Evolutionary conservation across 2,888 invertebrate species (phyloP), one percentile per base, ranked within the genome.

Genomic region (Dryadula phaetusa): DNA sequence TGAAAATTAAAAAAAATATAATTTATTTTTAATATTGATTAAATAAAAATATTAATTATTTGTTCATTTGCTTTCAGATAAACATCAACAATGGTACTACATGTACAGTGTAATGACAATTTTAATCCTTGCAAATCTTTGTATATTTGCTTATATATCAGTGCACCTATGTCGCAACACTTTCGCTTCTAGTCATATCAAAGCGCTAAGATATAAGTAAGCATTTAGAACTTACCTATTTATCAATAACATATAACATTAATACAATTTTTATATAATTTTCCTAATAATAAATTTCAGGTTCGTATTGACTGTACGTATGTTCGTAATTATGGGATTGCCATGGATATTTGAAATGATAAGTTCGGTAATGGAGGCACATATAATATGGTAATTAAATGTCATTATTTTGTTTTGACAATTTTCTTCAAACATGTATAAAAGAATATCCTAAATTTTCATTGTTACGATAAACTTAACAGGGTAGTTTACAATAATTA

Each of bases 331-430:
- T 1, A 95, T 95, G 95, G 96, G 95, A 2, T 79, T 95, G 28
- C 93, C 94, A 0, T 96, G 95, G 95, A 90, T 95, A 62, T 95
- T 95, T 72, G 96, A 96, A 83, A 92, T 95, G 74, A 77, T 90
- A 44, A 82, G 87, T 54, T 82, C 88, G 1, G 62, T 84, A 32
- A 66, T 72, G 14, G 71, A 75, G n/a, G 66, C 76, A 28, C 81
- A 82, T 67, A 76, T 88, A 8, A 72, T 90, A 58, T 87, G 87
- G 92, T 92, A 73, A 52, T n/a, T 32, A 52, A 32, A 62, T 86
- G 54, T 61, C 5, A 40, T 46, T 34, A 34, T 16, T 28, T 12
- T 46, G 14, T n/a, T 37, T 34, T 12, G 14, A n/a, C n/a, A n/a
- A n/a, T n/a, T n/a, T n/a, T n/a, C n/a, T n/a, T n/a, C n/a, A n/a